A percentile compares a stretch with the other conserved stretches of the same genome.
Conservation (phyloP, 2,888 invertebrate genomes). For the Caenorhabditis japonica region DNA sequence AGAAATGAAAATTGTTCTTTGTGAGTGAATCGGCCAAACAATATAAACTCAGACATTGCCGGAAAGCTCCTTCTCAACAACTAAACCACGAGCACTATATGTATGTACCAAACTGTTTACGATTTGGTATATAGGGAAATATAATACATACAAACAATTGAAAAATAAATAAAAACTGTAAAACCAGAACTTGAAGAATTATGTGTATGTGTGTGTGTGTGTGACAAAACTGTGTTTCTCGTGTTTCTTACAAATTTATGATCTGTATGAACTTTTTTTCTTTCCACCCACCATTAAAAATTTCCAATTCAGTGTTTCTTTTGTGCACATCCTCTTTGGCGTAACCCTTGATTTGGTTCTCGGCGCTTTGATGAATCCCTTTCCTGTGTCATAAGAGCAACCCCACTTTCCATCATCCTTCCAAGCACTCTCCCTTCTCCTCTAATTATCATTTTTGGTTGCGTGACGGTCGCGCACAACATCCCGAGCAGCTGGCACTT, state of each 20-base stretch:
- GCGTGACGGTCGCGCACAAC: slow-evolving; percentile 44
- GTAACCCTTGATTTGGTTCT: slow-evolving; percentile 26
- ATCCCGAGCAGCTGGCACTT: slow-evolving; percentile 45
- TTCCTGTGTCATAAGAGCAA: slow-evolving; percentile 8
- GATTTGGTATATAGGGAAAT: slow-evolving; percentile 7
- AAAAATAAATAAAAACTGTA: no score
- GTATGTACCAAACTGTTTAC: slow-evolving; percentile 46
- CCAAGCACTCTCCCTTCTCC: slow-evolving; percentile 11
- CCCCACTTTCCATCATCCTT: slow-evolving; percentile 36
- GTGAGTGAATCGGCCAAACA: background rate
- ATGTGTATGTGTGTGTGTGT: background rate
- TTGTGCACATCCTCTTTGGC: slow-evolving; percentile 5
- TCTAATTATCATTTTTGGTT: slow-evolving; percentile 50
- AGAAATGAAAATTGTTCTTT: background rate
- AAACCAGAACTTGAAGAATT: no score
- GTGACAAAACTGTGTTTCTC: background rate
- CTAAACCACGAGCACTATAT: no score
- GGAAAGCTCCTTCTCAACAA: slow-evolving; percentile 18
- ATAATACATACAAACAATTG: no score
- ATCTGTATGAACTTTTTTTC: background rate
- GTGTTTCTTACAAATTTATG: background rate
- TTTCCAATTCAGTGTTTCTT: background rate
- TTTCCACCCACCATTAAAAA: slow-evolving; percentile 21
- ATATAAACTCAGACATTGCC: slow-evolving; percentile 13
- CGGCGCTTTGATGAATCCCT: slow-evolving; percentile 41